Base-by-base conservation (phyloP, 2,888 invertebrate species). In the Tridacna gigas region DNA sequence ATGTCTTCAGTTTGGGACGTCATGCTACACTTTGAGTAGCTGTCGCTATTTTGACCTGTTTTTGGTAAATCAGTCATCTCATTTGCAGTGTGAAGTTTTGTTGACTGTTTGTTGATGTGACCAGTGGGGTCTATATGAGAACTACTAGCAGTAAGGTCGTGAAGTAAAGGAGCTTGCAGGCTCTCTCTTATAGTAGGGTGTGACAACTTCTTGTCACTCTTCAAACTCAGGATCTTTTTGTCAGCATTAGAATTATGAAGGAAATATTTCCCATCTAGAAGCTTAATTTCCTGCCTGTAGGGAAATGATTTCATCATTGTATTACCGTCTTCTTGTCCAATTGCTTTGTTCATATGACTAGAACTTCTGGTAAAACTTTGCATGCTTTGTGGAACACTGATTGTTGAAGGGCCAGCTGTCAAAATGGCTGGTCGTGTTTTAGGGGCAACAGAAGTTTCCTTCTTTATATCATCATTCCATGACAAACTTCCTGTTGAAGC, bases 201-300 rank as follows among this genome's bases (percentile, higher is more conserved):
- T 37, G 37, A 37, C 37, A 37, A 37, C 0, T 48, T 71, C 71
- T 20, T 3, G 20, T 51, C 25, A 51, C 71, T 26, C 51, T 26
- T 71, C n/a, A 71, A 13, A 51, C 26, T 71, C 12, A 71, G 18
- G 0, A 71, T 47, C 25, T 48, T 71, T n/a, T 26, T 71, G 12
- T 71, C 71, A 25, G 71, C 51, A 25, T 51, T 51, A 3, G 71
- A 71, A 26, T 71, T 71, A 18, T 51, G 11, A 7, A 71, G 71
- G n/a, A 71, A 51, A 26, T 71, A 71, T 71, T 71, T 71, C 11
- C 89, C 89, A 84, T 89, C 84, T 28, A 86, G 86, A 4, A 91
- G 79, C 26, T 86, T 80, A 65, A 91, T 85, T 48, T 90, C 83
- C 37, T 90, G 90, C 63, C 87, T 86, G 80, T 91, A 91, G 13